phyloP scores from a whole-genome alignment of 2,113 vertebrate genomes.

The Oceanodroma tethys region DNA sequence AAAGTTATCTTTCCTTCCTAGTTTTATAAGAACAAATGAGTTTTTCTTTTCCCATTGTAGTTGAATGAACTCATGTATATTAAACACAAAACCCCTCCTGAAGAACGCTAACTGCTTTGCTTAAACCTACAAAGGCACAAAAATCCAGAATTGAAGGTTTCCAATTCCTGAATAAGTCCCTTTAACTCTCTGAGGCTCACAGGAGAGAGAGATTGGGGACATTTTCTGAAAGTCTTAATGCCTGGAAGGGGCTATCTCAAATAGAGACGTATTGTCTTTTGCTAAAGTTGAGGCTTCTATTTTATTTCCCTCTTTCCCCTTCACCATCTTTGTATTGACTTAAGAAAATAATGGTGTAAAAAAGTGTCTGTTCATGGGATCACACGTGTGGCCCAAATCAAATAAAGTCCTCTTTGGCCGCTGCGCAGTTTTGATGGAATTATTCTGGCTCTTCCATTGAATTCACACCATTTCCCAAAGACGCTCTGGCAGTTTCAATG shows the following conservation, averaged over 20 bases:
- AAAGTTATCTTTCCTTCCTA: conserved; percentile 43
- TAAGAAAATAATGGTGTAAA: conserved; percentile 25
- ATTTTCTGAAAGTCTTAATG: neutral
- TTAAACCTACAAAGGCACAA: conserved; percentile 40
- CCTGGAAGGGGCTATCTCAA: conserved; percentile 14
- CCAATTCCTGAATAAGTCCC: conserved; percentile 46
- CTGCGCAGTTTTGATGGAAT: conserved; percentile 42
- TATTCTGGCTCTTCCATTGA: conserved; percentile 31
- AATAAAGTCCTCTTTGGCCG: conserved; percentile 15
- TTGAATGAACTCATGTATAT: conserved; percentile 55
- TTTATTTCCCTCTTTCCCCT: conserved; percentile 28
- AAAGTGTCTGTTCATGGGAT: conserved; percentile 19
- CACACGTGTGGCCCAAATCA: conserved; percentile 30
- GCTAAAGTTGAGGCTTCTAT: conserved; percentile 32
- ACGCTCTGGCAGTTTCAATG: conserved; percentile 25
- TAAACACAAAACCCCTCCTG: conserved; percentile 49
- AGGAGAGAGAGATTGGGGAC: neutral
- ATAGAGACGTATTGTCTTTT: neutral
- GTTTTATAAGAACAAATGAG: conserved; percentile 30
- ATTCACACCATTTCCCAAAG: conserved; percentile 34
- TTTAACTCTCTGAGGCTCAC: conserved; percentile 22
- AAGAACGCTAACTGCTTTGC: conserved; percentile 30
- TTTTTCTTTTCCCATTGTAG: conserved; percentile 50
- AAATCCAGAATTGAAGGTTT: conserved; percentile 30
- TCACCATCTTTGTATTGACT: conserved; percentile 45